A percentile compares a stretch with the other conserved stretches of the same genome.
Evolutionary conservation across 2,797 vertebrate species (phyloP).

Genomic region (Fistularia commersonii): DNA sequence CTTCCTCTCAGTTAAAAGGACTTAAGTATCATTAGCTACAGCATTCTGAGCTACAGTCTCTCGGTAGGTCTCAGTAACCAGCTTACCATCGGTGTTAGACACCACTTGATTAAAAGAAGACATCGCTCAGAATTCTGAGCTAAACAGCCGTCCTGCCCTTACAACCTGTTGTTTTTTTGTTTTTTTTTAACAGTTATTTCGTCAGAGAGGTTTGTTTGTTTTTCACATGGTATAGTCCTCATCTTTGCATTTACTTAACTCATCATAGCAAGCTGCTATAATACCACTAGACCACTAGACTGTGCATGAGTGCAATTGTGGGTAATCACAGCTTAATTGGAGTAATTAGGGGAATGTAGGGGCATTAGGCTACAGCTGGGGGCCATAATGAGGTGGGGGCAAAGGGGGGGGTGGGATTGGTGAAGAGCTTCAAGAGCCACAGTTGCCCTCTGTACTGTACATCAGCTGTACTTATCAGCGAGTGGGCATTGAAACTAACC

Average conservation of each 20-base stretch:
- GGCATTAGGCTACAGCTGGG: slow-evolving; percentile 80
- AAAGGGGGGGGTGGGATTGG: slow-evolving; percentile 40
- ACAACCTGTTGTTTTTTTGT: slow-evolving; percentile 5
- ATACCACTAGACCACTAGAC: slow-evolving; percentile 57
- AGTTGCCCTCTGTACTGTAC: slow-evolving; percentile 58
- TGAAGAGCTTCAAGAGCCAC: slow-evolving; percentile 58
- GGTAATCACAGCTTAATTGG: slow-evolving; percentile 82
- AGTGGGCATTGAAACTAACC: slow-evolving; percentile 22
- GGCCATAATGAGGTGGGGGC: slow-evolving; percentile 65
- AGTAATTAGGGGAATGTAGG: slow-evolving; percentile 78
- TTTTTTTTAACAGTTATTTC: slow-evolving; percentile 4
- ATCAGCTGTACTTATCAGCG: slow-evolving; percentile 36
- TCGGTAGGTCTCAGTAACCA: slow-evolving; percentile 21
- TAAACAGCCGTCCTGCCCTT: slow-evolving; percentile 7
- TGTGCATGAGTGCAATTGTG: slow-evolving; percentile 76
- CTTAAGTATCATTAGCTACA: slow-evolving; percentile 31
- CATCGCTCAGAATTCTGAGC: slow-evolving; percentile 8
- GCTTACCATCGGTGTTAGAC: slow-evolving; percentile 9
- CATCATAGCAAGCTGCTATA: slow-evolving; percentile 58
- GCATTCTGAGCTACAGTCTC: slow-evolving; percentile 23
- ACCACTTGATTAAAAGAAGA: slow-evolving; percentile 27
- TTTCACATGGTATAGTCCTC: slow-evolving; percentile 15
- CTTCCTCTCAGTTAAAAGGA: slow-evolving; percentile 17
- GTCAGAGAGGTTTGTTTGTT: neutral
- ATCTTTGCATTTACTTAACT: slow-evolving; percentile 43